Evolutionary conservation across 2,888 invertebrate species (phyloP), one percentile per base, ranked within the genome.

Genomic region (Dioctria linearis): DNA sequence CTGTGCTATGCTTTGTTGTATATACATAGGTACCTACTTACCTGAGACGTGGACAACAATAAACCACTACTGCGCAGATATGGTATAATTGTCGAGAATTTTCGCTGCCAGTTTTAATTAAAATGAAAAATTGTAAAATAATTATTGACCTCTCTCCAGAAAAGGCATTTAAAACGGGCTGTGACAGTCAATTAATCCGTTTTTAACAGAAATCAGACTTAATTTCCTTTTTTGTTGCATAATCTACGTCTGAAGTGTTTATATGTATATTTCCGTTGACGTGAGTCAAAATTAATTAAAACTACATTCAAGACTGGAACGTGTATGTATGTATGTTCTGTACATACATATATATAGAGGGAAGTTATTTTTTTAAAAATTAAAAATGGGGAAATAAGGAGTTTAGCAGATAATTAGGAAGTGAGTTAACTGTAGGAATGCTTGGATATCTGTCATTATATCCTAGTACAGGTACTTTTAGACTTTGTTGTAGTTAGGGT

Each of bases 21-120:
- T 25, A 25, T n/a, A n/a, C n/a, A n/a, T 25, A 25, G 25, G 25
- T 25, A 25, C 25, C 25, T 25, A 25, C 25, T 25, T 25, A 25
- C 25, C 25, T 25, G 25, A 25, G 25, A 39, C 49, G 6, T 49
- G 76, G 63, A 61, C 49, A 76, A 76, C 76, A 76, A 76, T 76
- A 39, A 61, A 37, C 25, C 25, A 25, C 46, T 76, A n/a, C 40
- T 73, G 78, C 78, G 82, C 83, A 80, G 83, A 83, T 83, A 83
- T 83, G 83, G 83, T 80, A 83, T 83, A 83, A 83, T 83, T 83
- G 82, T 80, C 79, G 82, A 82, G 82, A 83, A 76, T 83, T 83
- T 82, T 82, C 82, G 81, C 80, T 83, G 83, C 78, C 83, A 83
- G 81, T 82, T 82, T 83, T 83, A 83, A 83, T 83, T 83, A 83